A percentile compares a stretch with the other conserved stretches of the same genome.
phyloP scores from a whole-genome alignment of 2,888 invertebrate species.

The Morpho achilles region DNA sequence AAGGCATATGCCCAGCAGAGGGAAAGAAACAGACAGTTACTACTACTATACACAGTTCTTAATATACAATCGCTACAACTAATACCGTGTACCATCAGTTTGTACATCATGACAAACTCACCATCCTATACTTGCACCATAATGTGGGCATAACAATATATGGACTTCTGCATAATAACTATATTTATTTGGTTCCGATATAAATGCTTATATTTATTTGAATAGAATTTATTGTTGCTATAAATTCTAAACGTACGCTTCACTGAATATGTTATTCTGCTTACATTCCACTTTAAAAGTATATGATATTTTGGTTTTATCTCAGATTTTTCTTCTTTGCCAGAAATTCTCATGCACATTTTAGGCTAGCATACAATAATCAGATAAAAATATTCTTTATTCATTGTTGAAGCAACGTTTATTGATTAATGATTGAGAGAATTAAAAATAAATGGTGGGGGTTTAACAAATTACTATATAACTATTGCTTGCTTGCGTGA shows the following conservation, averaged over 20 bases:
- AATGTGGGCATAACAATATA: constrained; percentile 19
- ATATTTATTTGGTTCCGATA: constrained; percentile 18
- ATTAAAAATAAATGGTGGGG: no score
- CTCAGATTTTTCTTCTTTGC: no score
- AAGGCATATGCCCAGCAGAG: no score
- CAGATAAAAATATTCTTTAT: no score
- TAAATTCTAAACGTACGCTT: constrained; percentile 3
- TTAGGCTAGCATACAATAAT: no score
- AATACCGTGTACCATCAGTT: neutral
- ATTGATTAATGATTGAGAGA: no score
- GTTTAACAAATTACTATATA: no score
- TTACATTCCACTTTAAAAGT: neutral
- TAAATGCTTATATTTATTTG: constrained; percentile 19
- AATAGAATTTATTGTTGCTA: constrained; percentile 7
- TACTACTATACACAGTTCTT: no score
- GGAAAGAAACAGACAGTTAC: no score
- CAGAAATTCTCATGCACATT: no score
- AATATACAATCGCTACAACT: constrained; percentile 2
- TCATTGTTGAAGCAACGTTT: no score
- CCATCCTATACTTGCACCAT: constrained; percentile 15
- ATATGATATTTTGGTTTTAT: neutral
- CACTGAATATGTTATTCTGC: neutral
- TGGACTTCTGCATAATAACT: constrained; percentile 15
- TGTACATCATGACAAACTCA: constrained; percentile 9
- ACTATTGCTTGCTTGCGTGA: no score